These are phyloP conservation scores for Uropetala carovei DNA, from an alignment of 2,888 invertebrate species.

Conservation along the genomic window DNA sequence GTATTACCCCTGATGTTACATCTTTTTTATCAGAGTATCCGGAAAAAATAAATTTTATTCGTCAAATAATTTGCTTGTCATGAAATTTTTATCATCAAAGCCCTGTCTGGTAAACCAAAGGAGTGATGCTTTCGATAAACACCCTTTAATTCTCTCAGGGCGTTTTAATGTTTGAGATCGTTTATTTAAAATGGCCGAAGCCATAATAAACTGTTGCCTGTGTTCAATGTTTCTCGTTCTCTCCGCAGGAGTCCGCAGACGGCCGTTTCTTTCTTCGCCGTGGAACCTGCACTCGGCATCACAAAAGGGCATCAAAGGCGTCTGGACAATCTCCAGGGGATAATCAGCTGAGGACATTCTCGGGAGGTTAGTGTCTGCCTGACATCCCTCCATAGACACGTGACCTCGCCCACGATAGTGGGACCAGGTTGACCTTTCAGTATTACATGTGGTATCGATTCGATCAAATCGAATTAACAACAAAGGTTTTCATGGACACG, in stretches of 20 bases:
- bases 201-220: not conserved
- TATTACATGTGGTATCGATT: not conserved
- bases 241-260: not conserved
- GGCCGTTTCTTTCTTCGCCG: not conserved
- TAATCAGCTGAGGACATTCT: slow-evolving; percentile 12
- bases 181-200: not conserved
- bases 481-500: too few species aligned
- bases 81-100: too few species aligned
- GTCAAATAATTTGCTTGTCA: too few species aligned
- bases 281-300: slow-evolving; percentile 1
- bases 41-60: too few species aligned
- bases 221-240: not conserved
- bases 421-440: not conserved
- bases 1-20: too few species aligned
- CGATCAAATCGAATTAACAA: not conserved
- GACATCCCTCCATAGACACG: not conserved
- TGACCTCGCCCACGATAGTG: not conserved
- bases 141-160: too few species aligned
- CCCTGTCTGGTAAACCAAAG: too few species aligned
- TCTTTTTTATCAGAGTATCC: too few species aligned
- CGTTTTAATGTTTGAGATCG: not conserved
- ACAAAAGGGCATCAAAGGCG: not conserved
- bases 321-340: slow-evolving; percentile 11
- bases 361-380: slow-evolving; percentile 21
- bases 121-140: too few species aligned